A percentile compares a stretch with the other conserved stretches of the same genome.
phyloP scores from a whole-genome alignment of 2,113 vertebrate species.

The Cnemophilus loriae region DNA sequence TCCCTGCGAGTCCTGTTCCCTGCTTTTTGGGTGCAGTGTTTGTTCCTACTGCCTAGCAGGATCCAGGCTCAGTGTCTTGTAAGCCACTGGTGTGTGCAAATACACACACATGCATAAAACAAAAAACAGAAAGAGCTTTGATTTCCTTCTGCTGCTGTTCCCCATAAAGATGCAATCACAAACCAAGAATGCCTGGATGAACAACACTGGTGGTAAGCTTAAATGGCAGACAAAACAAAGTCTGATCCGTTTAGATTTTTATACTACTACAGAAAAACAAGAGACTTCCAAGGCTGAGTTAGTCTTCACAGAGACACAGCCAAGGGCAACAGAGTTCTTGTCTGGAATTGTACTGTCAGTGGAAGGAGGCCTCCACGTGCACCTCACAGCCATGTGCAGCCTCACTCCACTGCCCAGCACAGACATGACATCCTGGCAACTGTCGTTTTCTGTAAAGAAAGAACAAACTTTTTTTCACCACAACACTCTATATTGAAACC shows the following conservation, averaged over 20 bases:
- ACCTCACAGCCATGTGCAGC: background rate
- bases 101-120: background rate
- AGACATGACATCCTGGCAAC: background rate
- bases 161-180: background rate
- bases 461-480: background rate
- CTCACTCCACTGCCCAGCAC: background rate
- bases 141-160: background rate
- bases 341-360: background rate
- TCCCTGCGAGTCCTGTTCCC: background rate
- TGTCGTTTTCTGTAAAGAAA: background rate
- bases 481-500: background rate
- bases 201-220: background rate
- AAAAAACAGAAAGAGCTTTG: background rate
- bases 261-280: background rate
- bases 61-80: background rate
- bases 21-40: background rate
- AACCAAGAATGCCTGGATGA: background rate
- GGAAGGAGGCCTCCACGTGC: background rate
- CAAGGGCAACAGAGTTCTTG: background rate
- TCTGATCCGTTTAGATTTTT: background rate
- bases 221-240: slow-evolving; percentile 15
- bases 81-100: background rate
- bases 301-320: background rate
- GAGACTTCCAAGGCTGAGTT: background rate
- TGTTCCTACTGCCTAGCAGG: background rate